phyloP scores from a whole-genome alignment of 2,113 vertebrate genomes.

The Rattus norvegicus region DNA sequence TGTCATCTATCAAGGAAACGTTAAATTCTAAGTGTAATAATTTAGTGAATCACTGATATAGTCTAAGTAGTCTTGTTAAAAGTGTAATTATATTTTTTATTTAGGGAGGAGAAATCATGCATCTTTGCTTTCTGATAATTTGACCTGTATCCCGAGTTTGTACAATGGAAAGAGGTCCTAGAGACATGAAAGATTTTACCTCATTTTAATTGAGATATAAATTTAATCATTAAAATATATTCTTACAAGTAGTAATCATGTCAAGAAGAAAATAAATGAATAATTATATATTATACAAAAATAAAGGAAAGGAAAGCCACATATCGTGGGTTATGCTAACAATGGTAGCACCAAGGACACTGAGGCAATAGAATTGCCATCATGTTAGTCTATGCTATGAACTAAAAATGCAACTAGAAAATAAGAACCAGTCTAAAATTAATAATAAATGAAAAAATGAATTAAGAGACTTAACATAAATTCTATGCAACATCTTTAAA shows the following conservation, averaged over 20 bases:
- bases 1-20: neutral
- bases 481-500: neutral
- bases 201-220: neutral
- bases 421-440: neutral
- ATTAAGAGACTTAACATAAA: neutral
- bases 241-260: neutral
- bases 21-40: neutral
- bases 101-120: neutral
- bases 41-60: neutral
- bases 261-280: neutral
- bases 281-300: neutral
- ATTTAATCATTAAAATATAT: neutral
- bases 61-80: neutral
- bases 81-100: neutral
- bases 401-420: neutral
- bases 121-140: neutral
- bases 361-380: neutral
- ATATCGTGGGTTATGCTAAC: neutral
- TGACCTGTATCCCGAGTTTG: neutral
- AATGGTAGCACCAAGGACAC: neutral
- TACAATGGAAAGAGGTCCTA: neutral
- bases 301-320: neutral
- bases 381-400: neutral
- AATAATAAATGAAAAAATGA: neutral
- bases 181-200: neutral